Evolutionary conservation across 2,888 invertebrate species (phyloP), one percentile per base, ranked within the genome.

Genomic region (Taphrorychus bicolor): DNA sequence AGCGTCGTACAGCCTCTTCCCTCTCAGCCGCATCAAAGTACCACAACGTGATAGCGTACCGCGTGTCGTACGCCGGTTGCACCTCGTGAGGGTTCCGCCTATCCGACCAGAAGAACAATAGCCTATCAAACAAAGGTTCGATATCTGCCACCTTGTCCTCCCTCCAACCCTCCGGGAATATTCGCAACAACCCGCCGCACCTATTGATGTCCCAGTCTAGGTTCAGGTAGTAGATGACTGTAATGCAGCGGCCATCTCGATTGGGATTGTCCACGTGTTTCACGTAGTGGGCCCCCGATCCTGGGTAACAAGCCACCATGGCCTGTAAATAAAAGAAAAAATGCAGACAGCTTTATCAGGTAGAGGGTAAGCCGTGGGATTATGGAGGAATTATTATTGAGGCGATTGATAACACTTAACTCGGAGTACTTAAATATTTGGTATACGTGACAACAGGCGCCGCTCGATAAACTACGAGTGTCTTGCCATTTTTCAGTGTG

Each of bases 231-330:
- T 98, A 98, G 78, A 98, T 98, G 71, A 96, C 94, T 5, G 98
- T 98, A 78, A 98, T 94, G 80, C 97, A 96, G 72, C 98, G 88
- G 16, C 98, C 98, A 83, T 98, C 98, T 77, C 90, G 89, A 82
- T 96, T 95, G 4, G 98, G 98, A 85, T 98, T 98, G 84, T 98
- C 98, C 45, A 98, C 95, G 82, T 98, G 98, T 82, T 96, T 95
- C 60, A 98, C 94, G 82, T 98, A 98, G 79, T 94, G 94, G 9
- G 95, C 91, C 62, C 96, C 96, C 59, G 91, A 89, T 23, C 97
- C 98, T 0, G 98, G 98, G 82, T 98, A 98, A 81, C 97, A 97
- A 41, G 98, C 98, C 41, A 98, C 94, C 98, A 98, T 98, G 24
- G 97, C 98, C 97, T 98, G 84, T 17, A 85, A 83, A 73, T 52